Conservation (phyloP, 2,113 vertebrate genomes). For the Hoplias malabaricus region DNA sequence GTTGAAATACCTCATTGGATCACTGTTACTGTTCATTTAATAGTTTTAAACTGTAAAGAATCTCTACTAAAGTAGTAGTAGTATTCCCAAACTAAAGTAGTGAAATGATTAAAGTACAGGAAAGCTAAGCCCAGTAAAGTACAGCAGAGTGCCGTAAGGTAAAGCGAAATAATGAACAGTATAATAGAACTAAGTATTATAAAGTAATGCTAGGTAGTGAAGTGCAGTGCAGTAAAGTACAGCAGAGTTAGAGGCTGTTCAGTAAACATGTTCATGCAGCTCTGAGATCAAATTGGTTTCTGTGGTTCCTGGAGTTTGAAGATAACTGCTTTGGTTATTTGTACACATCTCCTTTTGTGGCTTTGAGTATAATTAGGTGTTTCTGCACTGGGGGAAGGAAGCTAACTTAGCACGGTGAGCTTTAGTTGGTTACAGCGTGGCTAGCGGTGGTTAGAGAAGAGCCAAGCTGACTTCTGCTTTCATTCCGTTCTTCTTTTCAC, state of each 20-base stretch:
- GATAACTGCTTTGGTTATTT: neutral
- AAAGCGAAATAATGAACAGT: no score
- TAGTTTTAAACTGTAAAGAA: no score
- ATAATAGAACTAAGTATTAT: no score
- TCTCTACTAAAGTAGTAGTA: no score
- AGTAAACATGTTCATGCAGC: neutral
- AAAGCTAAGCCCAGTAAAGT: no score
- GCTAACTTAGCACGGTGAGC: neutral
- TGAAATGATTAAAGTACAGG: no score
- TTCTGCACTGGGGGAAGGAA: neutral
- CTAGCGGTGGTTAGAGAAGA: neutral
- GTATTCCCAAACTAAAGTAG: no score
- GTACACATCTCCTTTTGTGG: neutral
- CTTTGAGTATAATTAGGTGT: neutral
- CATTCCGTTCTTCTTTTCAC: neutral
- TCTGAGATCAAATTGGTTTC: neutral
- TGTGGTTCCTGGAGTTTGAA: neutral
- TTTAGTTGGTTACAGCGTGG: neutral
- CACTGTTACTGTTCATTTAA: no score
- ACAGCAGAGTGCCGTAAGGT: no score
- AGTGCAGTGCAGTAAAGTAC: no score
- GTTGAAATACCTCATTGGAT: no score
- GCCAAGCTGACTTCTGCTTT: slow-evolving; percentile 6
- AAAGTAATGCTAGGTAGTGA: no score
- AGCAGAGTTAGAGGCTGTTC: neutral